Evolutionary conservation across 2,113 vertebrate genomes (phyloP).

Genomic region (Cichladusa arquata): DNA sequence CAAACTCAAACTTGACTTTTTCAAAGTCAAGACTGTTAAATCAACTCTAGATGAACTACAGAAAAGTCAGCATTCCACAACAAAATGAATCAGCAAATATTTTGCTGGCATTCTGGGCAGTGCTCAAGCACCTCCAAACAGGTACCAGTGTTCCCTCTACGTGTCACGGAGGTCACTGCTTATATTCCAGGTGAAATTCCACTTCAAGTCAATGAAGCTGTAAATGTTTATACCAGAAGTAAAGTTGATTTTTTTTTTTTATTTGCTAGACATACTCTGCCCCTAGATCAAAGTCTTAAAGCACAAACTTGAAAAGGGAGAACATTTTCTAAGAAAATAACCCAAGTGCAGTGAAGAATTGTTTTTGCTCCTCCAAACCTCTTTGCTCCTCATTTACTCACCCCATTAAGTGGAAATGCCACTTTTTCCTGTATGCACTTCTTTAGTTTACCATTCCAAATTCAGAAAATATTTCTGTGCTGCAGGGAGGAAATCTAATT

Average conservation of each 20-base stretch:
- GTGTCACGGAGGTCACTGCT: not conserved
- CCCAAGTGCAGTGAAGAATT: not conserved
- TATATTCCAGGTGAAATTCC: not conserved
- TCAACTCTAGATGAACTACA: not conserved
- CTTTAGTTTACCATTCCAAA: not conserved
- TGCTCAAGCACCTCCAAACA: not conserved
- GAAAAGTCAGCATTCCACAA: not conserved
- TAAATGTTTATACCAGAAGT: not conserved
- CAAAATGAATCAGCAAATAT: not conserved
- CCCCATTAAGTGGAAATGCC: not conserved
- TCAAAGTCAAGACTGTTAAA: not conserved
- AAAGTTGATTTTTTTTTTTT: not conserved
- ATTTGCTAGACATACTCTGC: not conserved
- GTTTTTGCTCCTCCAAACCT: not conserved
- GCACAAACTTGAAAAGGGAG: not conserved
- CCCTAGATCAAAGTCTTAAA: not conserved
- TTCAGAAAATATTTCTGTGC: not conserved
- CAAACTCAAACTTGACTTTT: not conserved
- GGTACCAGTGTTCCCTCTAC: not conserved
- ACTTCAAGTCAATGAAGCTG: not conserved
- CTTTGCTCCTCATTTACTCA: not conserved
- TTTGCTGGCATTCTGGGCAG: not conserved
- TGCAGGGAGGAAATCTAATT: not conserved
- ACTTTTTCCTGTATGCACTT: not conserved
- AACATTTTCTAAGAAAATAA: not conserved